Conservation (phyloP, 2,113 vertebrate genomes). For the Madoqua kirkii region DNA sequence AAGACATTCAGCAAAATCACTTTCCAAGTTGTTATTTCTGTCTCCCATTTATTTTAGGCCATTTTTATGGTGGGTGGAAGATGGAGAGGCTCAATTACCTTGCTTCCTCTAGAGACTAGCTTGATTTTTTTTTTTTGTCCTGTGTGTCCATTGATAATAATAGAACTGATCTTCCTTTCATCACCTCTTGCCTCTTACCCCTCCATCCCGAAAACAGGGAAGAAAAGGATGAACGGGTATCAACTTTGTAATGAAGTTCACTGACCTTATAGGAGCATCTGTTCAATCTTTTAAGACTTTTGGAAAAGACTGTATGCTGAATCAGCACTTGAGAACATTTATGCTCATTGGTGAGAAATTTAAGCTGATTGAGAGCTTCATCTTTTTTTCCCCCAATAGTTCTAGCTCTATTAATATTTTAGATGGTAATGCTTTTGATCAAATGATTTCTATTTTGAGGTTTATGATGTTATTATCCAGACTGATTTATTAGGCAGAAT, state of each 20-base stretch:
- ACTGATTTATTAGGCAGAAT: conserved; percentile 26
- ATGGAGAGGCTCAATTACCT: background rate
- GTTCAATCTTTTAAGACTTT: conserved; percentile 16
- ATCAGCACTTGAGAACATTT: background rate
- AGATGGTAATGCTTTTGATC: conserved; percentile 13
- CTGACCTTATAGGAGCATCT: background rate
- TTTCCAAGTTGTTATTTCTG: conserved; percentile 10
- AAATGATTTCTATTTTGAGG: conserved; percentile 14
- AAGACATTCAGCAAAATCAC: background rate
- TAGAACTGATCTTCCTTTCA: background rate
- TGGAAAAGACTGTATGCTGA: background rate
- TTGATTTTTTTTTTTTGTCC: conserved; percentile 15
- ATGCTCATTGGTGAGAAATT: background rate
- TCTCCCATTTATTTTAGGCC: background rate
- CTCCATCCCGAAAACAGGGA: background rate
- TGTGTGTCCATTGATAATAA: background rate
- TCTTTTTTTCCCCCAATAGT: background rate
- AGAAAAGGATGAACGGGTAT: background rate
- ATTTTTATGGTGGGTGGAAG: background rate
- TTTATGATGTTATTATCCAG: background rate
- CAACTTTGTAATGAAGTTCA: background rate
- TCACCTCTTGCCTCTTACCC: background rate
- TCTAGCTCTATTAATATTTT: conserved; percentile 27
- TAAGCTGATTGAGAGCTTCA: background rate
- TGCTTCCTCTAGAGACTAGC: background rate